Evolutionary conservation across 2,888 invertebrate genomes (phyloP).

Genomic region (Morpho deidamia): DNA sequence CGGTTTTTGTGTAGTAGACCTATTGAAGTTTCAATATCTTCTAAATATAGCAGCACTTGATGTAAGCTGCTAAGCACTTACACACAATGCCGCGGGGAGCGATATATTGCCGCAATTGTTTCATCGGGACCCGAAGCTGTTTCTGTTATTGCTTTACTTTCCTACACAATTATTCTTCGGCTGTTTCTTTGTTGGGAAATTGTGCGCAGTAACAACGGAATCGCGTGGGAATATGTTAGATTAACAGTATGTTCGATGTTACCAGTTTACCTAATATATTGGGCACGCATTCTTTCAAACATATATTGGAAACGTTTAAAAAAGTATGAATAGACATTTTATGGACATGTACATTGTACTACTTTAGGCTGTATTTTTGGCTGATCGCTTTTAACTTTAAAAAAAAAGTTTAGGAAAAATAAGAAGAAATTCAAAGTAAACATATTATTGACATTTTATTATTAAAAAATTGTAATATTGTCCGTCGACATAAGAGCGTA

Average conservation of each 20-base stretch:
- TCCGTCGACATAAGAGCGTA: too few relatives aligned
- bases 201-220: background rate
- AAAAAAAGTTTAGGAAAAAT: too few relatives aligned
- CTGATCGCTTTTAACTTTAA: too few relatives aligned
- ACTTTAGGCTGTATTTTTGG: too few relatives aligned
- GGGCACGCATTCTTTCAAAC: too few relatives aligned
- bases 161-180: conserved; percentile 11
- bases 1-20: too few relatives aligned
- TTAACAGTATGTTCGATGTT: background rate
- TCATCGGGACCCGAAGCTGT: conserved; percentile 15
- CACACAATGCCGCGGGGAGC: conserved; percentile 11
- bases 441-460: too few relatives aligned
- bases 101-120: conserved; percentile 21
- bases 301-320: too few relatives aligned
- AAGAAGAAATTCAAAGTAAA: too few relatives aligned
- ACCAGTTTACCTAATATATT: background rate
- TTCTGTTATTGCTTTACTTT: conserved; percentile 14
- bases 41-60: background rate
- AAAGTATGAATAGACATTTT: too few relatives aligned
- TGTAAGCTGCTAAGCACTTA: background rate
- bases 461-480: too few relatives aligned
- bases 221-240: background rate
- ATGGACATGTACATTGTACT: too few relatives aligned
- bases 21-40: background rate
- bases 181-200: conserved; percentile 7